These are phyloP conservation scores for Lampris megalopsis DNA, from an alignment of 2,113 vertebrate species.

Conservation along the genomic window DNA sequence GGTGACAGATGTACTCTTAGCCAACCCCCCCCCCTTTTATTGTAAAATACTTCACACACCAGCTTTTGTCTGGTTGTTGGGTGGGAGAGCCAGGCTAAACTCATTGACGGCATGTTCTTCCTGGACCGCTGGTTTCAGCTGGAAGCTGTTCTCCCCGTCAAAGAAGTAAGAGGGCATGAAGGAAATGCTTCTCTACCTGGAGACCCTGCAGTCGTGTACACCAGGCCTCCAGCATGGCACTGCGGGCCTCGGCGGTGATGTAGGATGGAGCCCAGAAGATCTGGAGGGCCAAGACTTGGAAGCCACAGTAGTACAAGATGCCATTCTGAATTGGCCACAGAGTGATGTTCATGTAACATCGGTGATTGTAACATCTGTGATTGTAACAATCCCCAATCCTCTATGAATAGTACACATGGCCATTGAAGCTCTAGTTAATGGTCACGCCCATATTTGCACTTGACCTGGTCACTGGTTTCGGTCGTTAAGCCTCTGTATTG, in stretches of 20 bases:
- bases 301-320: constrained; percentile 86
- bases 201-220: constrained; percentile 57
- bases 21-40: neutral
- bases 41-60: constrained; percentile 39
- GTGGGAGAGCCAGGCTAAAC: constrained; percentile 78
- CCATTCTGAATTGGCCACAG: constrained; percentile 89
- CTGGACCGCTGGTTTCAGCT: constrained; percentile 76
- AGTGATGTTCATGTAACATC: constrained; percentile 81
- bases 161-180: constrained; percentile 80
- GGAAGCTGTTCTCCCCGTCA: constrained; percentile 73
- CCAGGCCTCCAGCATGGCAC: constrained; percentile 72
- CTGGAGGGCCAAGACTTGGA: constrained; percentile 87
- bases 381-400: too few relatives aligned
- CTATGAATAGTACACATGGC: too few relatives aligned
- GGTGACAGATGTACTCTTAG: too few relatives aligned
- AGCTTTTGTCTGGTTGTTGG: constrained; percentile 77
- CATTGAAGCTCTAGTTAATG: too few relatives aligned
- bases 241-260: constrained; percentile 51
- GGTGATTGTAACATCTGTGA: too few relatives aligned
- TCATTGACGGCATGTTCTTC: constrained; percentile 70
- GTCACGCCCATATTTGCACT: too few relatives aligned
- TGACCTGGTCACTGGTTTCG: too few relatives aligned
- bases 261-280: constrained; percentile 79
- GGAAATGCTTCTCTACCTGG: constrained; percentile 53
- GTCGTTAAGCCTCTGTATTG: too few relatives aligned